Base-by-base conservation (phyloP, 2,113 vertebrate species). In the Brachirus orientalis region DNA sequence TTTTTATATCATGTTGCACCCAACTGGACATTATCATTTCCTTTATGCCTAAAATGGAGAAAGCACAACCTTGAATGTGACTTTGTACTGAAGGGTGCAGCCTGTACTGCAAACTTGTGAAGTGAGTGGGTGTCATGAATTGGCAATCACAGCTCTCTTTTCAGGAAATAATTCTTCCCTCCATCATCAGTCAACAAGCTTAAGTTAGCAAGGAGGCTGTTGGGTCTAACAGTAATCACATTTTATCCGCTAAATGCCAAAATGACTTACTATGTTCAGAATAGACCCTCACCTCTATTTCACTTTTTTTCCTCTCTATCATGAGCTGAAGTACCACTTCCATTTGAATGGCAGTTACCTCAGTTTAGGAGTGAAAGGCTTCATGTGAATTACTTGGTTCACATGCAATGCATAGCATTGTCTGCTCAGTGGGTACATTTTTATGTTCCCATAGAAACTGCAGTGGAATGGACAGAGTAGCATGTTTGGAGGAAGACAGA, bases 291-390 rank as follows among this genome's bases (percentile, higher is more conserved):
- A n/a, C n/a, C n/a, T n/a, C n/a, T n/a, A n/a, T n/a, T 45, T 45
- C 35, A 20, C 45, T 54, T 54, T 18, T 9, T 13, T 36, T 20
- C 40, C 53, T 0, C 52, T 69, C 69, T 77, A 57, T 79, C 72
- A 60, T 20, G 17, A 58, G 56, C 44, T 60, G 7, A 68, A 87
- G 85, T 40, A 48, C 40, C 76, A 55, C 68, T 78, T 68, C 72
- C 53, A 64, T 51, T 28, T 28, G 28, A 28, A 3, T 69, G 59
- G 58, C 0, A 16, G 41, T 45, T 46, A 43, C 45, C 17, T 65
- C 64, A 3, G 60, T 69, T 75, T 64, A 37, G 11, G 38, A 75
- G 57, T 13, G 69, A 72, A 79, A 56, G 52, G 44, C 75, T 71
- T 75, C 7, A 57, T 16, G 12, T 57, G 45, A 75, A 54, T 48